Conservation (phyloP, 2,113 vertebrate genomes). For the Orientallactaga bullata region DNA sequence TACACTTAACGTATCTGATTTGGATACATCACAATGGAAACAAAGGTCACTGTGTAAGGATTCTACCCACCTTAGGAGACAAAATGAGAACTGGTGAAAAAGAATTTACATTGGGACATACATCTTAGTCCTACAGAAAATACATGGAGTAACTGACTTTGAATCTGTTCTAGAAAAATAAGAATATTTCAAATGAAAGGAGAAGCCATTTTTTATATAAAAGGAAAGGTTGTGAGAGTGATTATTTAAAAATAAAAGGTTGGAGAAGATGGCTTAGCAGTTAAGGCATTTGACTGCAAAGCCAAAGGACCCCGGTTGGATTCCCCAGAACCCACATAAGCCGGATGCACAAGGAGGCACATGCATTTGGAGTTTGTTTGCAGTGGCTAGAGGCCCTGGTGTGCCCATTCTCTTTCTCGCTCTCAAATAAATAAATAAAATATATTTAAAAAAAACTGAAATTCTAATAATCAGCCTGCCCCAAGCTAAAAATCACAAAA, state of each 20-base stretch:
- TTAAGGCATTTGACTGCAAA: no score
- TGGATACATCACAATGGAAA: not conserved
- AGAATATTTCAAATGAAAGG: slow-evolving; percentile 30
- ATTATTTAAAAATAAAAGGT: not conserved
- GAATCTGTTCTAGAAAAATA: not conserved
- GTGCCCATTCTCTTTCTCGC: no score
- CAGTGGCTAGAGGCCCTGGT: no score
- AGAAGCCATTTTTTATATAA: not conserved
- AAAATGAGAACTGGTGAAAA: not conserved
- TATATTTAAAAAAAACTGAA: not conserved
- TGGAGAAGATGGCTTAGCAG: no score
- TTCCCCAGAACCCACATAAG: no score
- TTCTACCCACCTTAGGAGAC: slow-evolving; percentile 28
- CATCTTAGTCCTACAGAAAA: not conserved
- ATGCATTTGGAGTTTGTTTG: no score
- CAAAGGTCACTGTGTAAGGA: slow-evolving; percentile 49
- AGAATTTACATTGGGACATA: not conserved
- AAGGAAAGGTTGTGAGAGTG: slow-evolving; percentile 10
- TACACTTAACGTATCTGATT: not conserved
- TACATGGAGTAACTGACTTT: not conserved
- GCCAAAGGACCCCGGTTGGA: no score
- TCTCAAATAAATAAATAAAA: no score
- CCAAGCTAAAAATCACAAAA: slow-evolving; percentile 38
- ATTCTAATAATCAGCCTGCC: not conserved
- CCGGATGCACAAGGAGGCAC: no score